Evolutionary conservation across 1,140 invertebrate species (phyloP), one percentile per base, ranked within the genome.

Genomic region (Reticulitermes speratus): DNA sequence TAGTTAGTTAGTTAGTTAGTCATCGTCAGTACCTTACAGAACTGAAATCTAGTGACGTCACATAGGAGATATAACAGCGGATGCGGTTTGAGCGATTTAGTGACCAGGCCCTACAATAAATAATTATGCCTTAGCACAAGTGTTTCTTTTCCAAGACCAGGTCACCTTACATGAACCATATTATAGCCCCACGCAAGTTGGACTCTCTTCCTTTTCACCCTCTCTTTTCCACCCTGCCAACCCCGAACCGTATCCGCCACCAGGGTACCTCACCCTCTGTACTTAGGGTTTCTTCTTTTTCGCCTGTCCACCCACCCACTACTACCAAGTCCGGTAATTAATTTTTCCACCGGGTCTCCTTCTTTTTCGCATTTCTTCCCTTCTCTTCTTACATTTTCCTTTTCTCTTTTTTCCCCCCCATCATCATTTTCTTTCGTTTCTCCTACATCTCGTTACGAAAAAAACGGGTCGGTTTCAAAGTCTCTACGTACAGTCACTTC

Each of bases 301-400:
- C n/a, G 44, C 83, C 83, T 30, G 3, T 84, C 44, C 83, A 2
- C 44, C 83, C 83, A 38, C 83, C 32, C 83, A 7, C 83, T 44
- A 45, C 83, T 30, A 25, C 83, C 83, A 45, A 45, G 32, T 55
- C 83, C 83, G 44, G 65, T 75, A 75, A 75, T 75, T 75, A 84
- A 45, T 45, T 84, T 65, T 84, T 52, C 44, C 84, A 52, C n/a
- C 30, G 8, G 16, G 45, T 23, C 38, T 55, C 84, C 55, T 55
- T 32, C 32, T 84, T 30, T 30, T 75, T 23, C 65, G 0, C n/a
- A 2, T 75, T 30, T 75, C 65, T 75, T 84, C 84, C 55, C 52
- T 55, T 84, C 55, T n/a, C 84, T 55, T 5, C 32, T 45, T 84
- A n/a, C 84, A 8, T 52, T 84, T n/a, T n/a, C 84, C 21, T 38